These are phyloP conservation scores for Dynastes grantii DNA, from an alignment of 2,888 invertebrate species.

Conservation along the genomic window DNA sequence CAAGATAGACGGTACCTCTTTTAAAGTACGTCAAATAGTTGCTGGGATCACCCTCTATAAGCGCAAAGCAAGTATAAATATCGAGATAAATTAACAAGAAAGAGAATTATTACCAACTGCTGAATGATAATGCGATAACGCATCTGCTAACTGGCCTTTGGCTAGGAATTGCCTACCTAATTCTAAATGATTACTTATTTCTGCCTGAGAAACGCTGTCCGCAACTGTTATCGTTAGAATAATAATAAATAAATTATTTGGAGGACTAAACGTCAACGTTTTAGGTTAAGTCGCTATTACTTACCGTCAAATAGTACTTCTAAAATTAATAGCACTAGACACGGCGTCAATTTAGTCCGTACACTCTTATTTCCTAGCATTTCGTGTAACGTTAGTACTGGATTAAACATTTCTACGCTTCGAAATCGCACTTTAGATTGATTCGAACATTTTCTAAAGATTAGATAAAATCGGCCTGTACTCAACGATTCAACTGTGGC, in stretches of 20 bases:
- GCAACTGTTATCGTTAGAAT: conserved; percentile 73
- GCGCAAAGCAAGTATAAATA: not conserved
- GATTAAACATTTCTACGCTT: conserved; percentile 56
- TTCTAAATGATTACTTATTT: conserved; percentile 95
- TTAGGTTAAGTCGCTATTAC: conserved; percentile 59
- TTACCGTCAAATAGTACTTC: conserved; percentile 81
- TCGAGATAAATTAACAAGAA: not conserved
- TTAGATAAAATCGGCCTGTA: conserved; percentile 51
- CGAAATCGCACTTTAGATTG: conserved; percentile 15
- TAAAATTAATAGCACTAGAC: conserved; percentile 78
- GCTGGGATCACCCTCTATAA: conserved; percentile 92
- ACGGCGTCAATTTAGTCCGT: conserved; percentile 79
- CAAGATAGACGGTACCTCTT: conserved; percentile 96
- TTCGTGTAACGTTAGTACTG: conserved; percentile 72
- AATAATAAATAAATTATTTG: conserved; percentile 49
- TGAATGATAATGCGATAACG: conserved; percentile 96
- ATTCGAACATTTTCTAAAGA: conserved; percentile 49
- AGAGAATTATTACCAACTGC: conserved; percentile 85
- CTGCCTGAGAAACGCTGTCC: conserved; percentile 80
- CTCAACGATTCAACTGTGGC: conserved; percentile 56
- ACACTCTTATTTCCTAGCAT: conserved; percentile 70
- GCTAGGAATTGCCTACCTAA: conserved; percentile 93
- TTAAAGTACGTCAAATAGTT: conserved; percentile 98
- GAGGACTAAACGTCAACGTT: conserved; percentile 48
- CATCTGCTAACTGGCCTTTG: conserved; percentile 95